Base-by-base conservation (phyloP, 2,113 vertebrate genomes). In the Elgaria multicarinata region DNA sequence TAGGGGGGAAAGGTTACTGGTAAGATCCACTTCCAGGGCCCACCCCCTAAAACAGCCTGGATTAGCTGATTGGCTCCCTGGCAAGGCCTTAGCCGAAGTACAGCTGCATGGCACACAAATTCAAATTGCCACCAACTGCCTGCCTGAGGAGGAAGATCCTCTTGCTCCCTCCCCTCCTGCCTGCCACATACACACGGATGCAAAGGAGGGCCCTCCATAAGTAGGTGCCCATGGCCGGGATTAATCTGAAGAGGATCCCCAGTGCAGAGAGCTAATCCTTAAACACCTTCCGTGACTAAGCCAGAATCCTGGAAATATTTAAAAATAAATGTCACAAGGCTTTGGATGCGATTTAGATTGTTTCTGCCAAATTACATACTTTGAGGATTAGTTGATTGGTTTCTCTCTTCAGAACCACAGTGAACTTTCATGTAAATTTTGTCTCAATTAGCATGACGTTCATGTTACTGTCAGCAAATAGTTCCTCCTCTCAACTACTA, bases 221-320 rank as follows among this genome's bases (percentile, higher is more conserved):
- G 24, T 22, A 62, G 26, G 12, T 7, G 44, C 26, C 81, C 36
- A 77, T 20, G 44, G 39, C 58, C 94, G 86, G 53, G 74, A 39
- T 90, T 93, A 93, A 89, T 95, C 91, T 93, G 90, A 93, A 92
- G 92, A 95, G 77, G 93, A 87, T 92, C 87, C 46, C 53, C 74
- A 77, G 82, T 88, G 87, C 81, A 69, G 93, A 78, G 76, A 55
- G 66, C 84, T 92, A 89, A 89, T 90, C 92, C 42, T 87, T 90
- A 81, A 92, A 39, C 78, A 92, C 86, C 53, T 90, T 78, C 7
- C 42, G 58, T 81, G 90, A 87, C 91, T 95, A 91, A 94, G 55
- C 53, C 44, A 82, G 89, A 92, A 95, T 95, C 91, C 92, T 91
- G 90, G 91, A 87, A 94, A 92, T 67, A 83, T 87, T 88, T 75